Evolutionary conservation across 2,113 vertebrate species (phyloP), one percentile per base, ranked within the genome.

Genomic region (Crotalus helleri): DNA sequence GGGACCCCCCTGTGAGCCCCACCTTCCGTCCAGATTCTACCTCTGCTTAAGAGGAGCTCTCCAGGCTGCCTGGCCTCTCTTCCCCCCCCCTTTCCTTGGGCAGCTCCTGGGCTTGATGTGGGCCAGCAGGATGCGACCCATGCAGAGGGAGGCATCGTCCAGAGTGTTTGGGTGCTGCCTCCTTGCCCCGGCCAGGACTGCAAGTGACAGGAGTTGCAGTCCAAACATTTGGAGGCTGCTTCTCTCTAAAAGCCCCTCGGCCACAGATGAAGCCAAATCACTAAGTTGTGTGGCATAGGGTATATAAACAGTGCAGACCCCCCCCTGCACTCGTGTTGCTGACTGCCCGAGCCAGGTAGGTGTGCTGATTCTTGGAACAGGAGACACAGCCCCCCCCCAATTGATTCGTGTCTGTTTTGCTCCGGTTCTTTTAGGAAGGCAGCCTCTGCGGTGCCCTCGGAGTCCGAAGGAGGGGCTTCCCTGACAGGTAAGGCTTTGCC

Each of bases 11-110:
- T 3, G 24, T 29, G 59, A 29, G 4, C 3, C 1, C 59, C 59
- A 0, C 26, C 11, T n/a, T 64, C 61, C 1, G 0, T 29, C 24
- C 9, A 3, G 59, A n/a, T 29, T 64, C 61, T 3, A 1, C 26
- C 61, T 64, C 61, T 29, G 26, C 61, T 2, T 4, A 29, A 29
- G 10, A 4, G 61, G 11, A 64, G 61, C 26, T 29, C 26, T 64
- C 26, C 0, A 26, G 59, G 59, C 24, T 64, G 10, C 59, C 57
- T 58, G 21, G 55, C 55, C 55, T 57, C 57, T 58, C 8, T 10
- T 9, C 61, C 3, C 1, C 9, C 26, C 26, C 10, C 59, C 24
- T n/a, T 5, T n/a, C 29, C 26, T 10, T 29, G 10, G 59, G 59
- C 24, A 64, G 26, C 24, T 64, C 49, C 49, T 64, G 3, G 59